These are phyloP conservation scores for Odocoileus hemionus DNA, from an alignment of 2,113 vertebrate genomes.

Conservation along the genomic window DNA sequence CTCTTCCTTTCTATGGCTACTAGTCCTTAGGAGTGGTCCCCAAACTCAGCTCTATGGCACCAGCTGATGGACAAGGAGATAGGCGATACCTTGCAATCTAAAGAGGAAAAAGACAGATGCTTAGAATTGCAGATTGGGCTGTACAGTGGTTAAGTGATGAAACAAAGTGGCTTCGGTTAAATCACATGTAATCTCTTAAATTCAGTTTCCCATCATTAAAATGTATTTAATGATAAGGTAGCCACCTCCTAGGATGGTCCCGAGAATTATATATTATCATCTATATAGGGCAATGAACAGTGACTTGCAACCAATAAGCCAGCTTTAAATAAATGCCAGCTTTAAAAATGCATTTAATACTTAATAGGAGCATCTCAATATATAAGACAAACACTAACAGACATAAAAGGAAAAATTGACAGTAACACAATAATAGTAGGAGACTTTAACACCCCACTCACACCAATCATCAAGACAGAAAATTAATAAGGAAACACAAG, in stretches of 20 bases:
- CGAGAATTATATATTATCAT: neutral
- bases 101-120: neutral
- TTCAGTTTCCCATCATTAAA: neutral
- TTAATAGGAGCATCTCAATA: neutral
- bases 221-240: neutral
- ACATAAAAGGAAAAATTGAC: neutral
- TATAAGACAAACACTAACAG: neutral
- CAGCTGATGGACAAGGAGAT: neutral
- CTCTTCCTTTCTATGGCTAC: neutral
- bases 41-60: neutral
- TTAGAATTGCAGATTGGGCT: neutral
- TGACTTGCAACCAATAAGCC: neutral
- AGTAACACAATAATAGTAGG: neutral
- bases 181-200: neutral
- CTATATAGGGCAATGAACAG: neutral
- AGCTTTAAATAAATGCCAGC: neutral
- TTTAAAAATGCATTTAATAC: neutral
- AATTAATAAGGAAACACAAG: neutral
- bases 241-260: neutral
- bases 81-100: neutral
- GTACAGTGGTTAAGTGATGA: neutral
- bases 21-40: neutral
- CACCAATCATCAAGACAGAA: neutral
- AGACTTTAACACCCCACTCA: neutral
- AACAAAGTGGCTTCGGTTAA: neutral